Percentiles rank a stretch among this genome's conserved stretches.
Conservation (phyloP, 2,113 vertebrate species). For the Erinaceus europaeus region DNA sequence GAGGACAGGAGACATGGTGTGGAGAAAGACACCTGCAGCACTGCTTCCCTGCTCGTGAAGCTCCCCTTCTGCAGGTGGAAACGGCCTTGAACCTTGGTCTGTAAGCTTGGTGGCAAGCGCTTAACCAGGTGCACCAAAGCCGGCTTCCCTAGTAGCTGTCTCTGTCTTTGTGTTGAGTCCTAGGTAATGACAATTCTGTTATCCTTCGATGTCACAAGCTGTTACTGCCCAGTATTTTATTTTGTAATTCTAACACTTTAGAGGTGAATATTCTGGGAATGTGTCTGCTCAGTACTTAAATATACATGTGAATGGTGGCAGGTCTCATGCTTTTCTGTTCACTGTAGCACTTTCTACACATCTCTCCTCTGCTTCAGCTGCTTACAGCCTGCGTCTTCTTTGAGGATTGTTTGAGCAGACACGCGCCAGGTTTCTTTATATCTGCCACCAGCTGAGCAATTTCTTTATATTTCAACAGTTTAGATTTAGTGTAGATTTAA, state of each 20-base stretch:
- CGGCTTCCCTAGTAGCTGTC: not conserved
- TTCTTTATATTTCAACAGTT: too few species aligned
- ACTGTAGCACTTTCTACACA: not conserved
- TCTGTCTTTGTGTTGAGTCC: not conserved
- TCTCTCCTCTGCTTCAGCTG: not conserved
- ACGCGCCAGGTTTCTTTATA: not conserved
- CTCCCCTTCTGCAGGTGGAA: too few species aligned
- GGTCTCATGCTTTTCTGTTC: not conserved
- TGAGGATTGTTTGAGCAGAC: too few species aligned
- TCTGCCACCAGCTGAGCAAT: not conserved
- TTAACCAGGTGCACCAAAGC: too few species aligned
- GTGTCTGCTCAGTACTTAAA: not conserved
- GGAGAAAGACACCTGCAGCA: too few species aligned
- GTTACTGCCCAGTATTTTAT: slow-evolving; percentile 1
- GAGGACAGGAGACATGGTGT: too few species aligned
- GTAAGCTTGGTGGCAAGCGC: too few species aligned
- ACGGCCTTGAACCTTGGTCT: too few species aligned
- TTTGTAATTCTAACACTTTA: not conserved
- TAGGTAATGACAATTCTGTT: too few species aligned
- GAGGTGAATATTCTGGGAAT: slow-evolving; percentile 11
- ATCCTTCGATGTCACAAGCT: not conserved
- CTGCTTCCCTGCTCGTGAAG: too few species aligned
- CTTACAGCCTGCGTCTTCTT: too few species aligned
- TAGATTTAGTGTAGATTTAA: too few species aligned
- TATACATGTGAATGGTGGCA: not conserved